These are phyloP conservation scores for Andinoacara biseriatus DNA, from an alignment of 2,113 vertebrate genomes.

Conservation along the genomic window DNA sequence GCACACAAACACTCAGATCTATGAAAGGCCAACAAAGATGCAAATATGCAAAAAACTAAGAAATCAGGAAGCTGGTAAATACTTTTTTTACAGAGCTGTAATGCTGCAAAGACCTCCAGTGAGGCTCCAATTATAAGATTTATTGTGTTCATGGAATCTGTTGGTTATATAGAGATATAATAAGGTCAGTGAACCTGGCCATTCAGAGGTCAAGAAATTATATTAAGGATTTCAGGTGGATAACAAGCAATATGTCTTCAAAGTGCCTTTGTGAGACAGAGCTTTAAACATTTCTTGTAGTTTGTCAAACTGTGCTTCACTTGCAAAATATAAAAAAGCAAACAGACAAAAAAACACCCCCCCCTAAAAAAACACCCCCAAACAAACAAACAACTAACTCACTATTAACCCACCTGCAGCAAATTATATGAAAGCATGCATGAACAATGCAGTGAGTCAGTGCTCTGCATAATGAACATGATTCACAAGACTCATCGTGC, in stretches of 20 bases:
- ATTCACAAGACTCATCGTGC: not conserved
- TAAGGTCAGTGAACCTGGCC: too few relatives aligned
- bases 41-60: too few relatives aligned
- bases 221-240: too few relatives aligned
- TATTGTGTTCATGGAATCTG: too few relatives aligned
- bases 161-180: too few relatives aligned
- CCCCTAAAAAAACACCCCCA: not conserved
- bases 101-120: too few relatives aligned
- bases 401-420: not conserved
- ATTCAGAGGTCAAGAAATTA: too few relatives aligned
- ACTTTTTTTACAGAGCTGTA: too few relatives aligned
- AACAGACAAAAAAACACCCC: not conserved
- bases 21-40: not conserved
- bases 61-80: not conserved
- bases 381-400: not conserved
- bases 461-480: slow-evolving; percentile 1
- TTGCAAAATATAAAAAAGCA: not conserved
- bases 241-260: too few relatives aligned
- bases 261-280: not conserved
- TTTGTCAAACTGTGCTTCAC: not conserved
- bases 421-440: not conserved
- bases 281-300: not conserved
- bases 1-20: not conserved
- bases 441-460: not conserved
- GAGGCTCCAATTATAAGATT: too few relatives aligned